phyloP scores from a whole-genome alignment of 2,888 invertebrate species.

The Pheosia tremula region DNA sequence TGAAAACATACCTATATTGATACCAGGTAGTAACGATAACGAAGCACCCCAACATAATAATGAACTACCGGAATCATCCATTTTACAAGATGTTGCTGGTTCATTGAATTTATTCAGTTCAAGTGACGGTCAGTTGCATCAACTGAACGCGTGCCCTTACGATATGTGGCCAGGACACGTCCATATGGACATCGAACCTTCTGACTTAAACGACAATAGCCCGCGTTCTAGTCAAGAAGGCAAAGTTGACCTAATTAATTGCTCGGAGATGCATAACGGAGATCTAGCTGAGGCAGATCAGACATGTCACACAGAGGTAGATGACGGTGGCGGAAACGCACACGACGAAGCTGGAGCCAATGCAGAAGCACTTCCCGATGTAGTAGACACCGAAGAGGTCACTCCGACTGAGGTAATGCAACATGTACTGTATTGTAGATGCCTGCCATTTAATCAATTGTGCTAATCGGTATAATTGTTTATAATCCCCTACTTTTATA shows the following conservation, averaged over 20 bases:
- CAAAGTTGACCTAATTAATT: slow-evolving; percentile 75
- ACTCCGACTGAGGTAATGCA: slow-evolving; percentile 82
- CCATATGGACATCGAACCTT: slow-evolving; percentile 64
- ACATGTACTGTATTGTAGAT: slow-evolving; percentile 77
- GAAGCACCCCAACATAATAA: slow-evolving; percentile 47
- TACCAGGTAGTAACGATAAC: slow-evolving; percentile 50
- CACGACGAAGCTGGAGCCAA: slow-evolving; percentile 52
- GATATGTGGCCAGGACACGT: slow-evolving; percentile 74
- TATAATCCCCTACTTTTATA: background rate
- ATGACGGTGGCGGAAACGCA: slow-evolving; percentile 42
- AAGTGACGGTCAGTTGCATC: slow-evolving; percentile 70
- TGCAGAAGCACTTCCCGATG: slow-evolving; percentile 72
- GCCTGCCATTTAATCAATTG: slow-evolving; percentile 73
- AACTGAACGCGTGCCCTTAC: slow-evolving; percentile 68
- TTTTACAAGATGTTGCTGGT: slow-evolving; percentile 78
- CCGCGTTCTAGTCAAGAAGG: slow-evolving; percentile 70
- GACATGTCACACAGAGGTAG: slow-evolving; percentile 80
- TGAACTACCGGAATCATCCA: slow-evolving; percentile 60
- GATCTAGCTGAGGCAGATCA: slow-evolving; percentile 93
- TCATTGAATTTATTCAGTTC: slow-evolving; percentile 70
- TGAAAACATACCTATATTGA: slow-evolving; percentile 63
- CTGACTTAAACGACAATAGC: slow-evolving; percentile 60
- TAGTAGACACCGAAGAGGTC: slow-evolving; percentile 78
- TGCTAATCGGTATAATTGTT: slow-evolving; percentile 53
- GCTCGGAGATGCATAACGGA: slow-evolving; percentile 86